Evolutionary conservation across 1,140 invertebrate species (phyloP).

Genomic region (Bombus waltoni): DNA sequence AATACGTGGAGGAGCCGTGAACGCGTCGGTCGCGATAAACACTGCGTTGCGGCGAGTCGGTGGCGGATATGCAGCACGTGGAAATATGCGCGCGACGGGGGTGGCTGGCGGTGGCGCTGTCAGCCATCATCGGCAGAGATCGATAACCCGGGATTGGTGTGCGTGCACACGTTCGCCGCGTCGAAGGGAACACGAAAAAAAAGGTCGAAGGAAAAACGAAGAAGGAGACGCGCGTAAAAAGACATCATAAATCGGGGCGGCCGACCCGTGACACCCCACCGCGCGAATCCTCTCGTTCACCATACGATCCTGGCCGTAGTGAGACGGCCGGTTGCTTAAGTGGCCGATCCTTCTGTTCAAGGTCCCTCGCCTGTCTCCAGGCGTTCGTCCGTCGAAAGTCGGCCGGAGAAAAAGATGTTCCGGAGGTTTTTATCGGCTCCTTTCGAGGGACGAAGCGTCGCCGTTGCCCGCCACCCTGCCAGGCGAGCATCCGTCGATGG

Average conservation of each 20-base stretch:
- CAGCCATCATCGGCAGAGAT: conserved; percentile 66
- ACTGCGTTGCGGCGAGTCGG: background rate
- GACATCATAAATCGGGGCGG: conserved; percentile 60
- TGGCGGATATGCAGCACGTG: conserved; percentile 32
- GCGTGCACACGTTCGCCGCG: conserved; percentile 46
- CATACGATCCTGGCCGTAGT: conserved; percentile 78
- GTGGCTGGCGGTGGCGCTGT: conserved; percentile 58
- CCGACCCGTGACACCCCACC: conserved; percentile 39
- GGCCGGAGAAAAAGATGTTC: conserved; percentile 76
- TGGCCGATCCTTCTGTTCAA: conserved; percentile 58
- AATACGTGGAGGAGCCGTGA: background rate
- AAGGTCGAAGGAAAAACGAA: conserved; percentile 55
- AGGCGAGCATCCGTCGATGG: conserved; percentile 69
- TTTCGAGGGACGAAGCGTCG: conserved; percentile 80
- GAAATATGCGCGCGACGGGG: conserved; percentile 44
- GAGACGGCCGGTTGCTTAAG: conserved; percentile 80
- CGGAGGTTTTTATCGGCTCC: conserved; percentile 76
- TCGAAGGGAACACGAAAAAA: conserved; percentile 41
- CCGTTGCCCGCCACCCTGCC: conserved; percentile 79
- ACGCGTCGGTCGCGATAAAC: background rate
- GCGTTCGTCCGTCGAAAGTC: conserved; percentile 69
- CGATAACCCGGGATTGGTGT: conserved; percentile 62
- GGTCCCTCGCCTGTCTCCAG: conserved; percentile 68
- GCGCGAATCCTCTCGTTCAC: conserved; percentile 64
- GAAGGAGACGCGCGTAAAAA: conserved; percentile 56